Conservation (phyloP, 1,140 invertebrate genomes). For the Diuraphis noxia region DNA sequence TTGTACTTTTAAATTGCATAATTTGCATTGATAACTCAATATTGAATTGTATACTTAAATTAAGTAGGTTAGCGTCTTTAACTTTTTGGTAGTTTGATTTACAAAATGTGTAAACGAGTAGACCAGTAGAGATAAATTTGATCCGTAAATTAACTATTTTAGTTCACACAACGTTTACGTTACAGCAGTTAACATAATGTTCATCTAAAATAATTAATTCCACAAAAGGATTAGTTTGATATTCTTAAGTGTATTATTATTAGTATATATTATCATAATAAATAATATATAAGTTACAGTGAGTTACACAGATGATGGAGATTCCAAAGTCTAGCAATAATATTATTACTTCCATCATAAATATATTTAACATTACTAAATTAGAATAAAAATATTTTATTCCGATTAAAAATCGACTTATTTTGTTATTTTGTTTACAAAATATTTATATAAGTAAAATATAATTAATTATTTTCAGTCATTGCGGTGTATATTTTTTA, state of each 20-base stretch:
- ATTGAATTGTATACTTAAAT: too few species aligned
- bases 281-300: background rate
- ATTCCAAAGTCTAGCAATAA: background rate
- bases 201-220: background rate
- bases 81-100: background rate
- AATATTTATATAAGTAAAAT: background rate
- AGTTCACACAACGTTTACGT: background rate
- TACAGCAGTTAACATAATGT: background rate
- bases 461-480: background rate
- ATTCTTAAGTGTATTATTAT: background rate
- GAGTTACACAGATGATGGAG: background rate
- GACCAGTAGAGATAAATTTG: background rate
- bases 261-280: background rate
- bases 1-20: too few species aligned
- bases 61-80: background rate
- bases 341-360: constrained; percentile 20
- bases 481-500: background rate
- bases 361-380: background rate
- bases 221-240: background rate
- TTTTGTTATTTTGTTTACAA: background rate
- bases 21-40: too few species aligned
- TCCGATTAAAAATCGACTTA: background rate
- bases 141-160: background rate
- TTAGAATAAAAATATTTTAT: background rate
- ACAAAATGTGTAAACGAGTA: background rate